These are phyloP conservation scores for Cheilosia soror DNA, from an alignment of 2,888 invertebrate species.

Conservation along the genomic window DNA sequence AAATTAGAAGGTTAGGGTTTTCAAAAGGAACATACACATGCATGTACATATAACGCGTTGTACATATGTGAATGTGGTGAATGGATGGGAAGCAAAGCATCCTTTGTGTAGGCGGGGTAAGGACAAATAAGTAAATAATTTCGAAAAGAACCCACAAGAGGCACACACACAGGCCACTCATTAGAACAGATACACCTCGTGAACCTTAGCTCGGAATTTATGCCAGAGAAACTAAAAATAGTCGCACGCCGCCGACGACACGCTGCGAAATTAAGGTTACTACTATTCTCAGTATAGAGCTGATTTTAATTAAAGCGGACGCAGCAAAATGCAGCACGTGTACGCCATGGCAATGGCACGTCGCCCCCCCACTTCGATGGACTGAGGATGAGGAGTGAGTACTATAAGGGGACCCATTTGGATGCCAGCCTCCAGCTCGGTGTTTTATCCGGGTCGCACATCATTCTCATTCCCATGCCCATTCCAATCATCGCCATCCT, in stretches of 20 bases:
- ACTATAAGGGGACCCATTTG: conserved; percentile 5
- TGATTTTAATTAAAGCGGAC: conserved; percentile 56
- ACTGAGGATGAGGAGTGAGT: not conserved
- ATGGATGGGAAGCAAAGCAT: not conserved
- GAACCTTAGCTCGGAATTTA: conserved; percentile 6
- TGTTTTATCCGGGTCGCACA: conserved; percentile 19
- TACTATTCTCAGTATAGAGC: not conserved
- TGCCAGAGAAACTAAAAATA: conserved; percentile 48
- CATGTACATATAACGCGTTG: conserved; percentile 24
- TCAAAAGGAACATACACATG: conserved; percentile 17
- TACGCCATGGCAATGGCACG: not conserved
- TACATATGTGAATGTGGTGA: not conserved
- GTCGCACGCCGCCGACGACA: conserved; percentile 21
- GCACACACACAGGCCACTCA: not conserved
- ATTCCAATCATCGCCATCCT: conserved; percentile 5
- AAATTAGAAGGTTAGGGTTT: conserved; percentile 66
- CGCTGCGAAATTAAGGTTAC: conserved; percentile 54
- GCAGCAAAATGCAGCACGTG: conserved; percentile 52
- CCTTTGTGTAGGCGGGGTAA: not conserved
- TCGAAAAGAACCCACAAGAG: not conserved
- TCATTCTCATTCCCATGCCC: not conserved
- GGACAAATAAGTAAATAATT: not conserved
- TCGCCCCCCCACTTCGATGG: conserved; percentile 10
- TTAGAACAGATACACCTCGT: not conserved
- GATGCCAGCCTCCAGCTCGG: not conserved